These are phyloP conservation scores for Bembecia ichneumoniformis DNA, from an alignment of 2,888 invertebrate species.

Conservation along the genomic window DNA sequence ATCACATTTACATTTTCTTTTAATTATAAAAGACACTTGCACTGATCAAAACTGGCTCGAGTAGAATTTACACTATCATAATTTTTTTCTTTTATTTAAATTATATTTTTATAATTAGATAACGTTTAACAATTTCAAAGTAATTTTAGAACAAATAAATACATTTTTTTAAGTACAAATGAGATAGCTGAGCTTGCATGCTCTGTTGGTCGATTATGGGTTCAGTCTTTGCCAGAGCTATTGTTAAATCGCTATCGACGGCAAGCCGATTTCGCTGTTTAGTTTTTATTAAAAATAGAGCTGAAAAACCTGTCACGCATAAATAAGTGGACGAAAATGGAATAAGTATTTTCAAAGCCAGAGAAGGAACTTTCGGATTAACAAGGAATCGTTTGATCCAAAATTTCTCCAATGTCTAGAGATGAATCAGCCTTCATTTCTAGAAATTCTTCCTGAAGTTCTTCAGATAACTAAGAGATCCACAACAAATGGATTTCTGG, in stretches of 20 bases:
- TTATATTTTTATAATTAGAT: too few species aligned
- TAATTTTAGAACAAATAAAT: too few species aligned
- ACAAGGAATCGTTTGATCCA: neutral
- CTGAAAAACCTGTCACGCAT: neutral
- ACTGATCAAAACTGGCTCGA: too few species aligned
- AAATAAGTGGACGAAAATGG: neutral
- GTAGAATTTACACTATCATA: too few species aligned
- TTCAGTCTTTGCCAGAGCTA: neutral
- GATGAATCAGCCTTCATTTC: constrained; percentile 5
- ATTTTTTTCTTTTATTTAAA: too few species aligned
- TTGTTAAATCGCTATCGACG: neutral
- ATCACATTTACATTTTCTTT: too few species aligned
- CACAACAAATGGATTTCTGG: neutral
- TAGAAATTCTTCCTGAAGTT: constrained; percentile 7
- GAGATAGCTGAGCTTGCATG: neutral
- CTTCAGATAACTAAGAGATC: neutral
- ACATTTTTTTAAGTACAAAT: too few species aligned
- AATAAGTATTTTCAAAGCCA: neutral
- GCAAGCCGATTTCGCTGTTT: neutral
- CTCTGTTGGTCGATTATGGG: neutral
- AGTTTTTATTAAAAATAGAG: neutral
- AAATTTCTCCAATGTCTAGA: constrained; percentile 5
- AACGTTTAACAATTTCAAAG: too few species aligned
- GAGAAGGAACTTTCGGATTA: neutral
- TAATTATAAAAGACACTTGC: too few species aligned